Evolutionary conservation across 2,797 vertebrate genomes (phyloP).

Genomic region (Micrastur ruficollis): DNA sequence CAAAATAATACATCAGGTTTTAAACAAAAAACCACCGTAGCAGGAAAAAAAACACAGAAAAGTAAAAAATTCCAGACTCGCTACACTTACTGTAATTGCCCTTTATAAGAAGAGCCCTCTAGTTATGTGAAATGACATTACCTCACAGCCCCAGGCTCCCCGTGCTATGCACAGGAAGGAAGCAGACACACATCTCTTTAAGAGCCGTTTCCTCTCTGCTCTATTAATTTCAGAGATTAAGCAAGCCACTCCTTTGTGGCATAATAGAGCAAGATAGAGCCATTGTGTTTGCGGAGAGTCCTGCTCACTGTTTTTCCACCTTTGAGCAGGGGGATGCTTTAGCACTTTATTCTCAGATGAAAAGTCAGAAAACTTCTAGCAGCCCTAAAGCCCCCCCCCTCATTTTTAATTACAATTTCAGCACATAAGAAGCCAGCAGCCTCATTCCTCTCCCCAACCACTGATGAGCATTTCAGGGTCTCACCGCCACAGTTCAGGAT

Average conservation of each 20-base stretch:
- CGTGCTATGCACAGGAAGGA: conserved; percentile 75
- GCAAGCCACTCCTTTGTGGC: conserved; percentile 70
- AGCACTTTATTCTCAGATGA: conserved; percentile 13
- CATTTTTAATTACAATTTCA: background rate
- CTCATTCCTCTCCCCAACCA: background rate
- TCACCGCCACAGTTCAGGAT: background rate
- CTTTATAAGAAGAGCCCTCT: conserved; percentile 67
- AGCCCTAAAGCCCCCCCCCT: background rate
- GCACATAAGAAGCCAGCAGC: background rate
- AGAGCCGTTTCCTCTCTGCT: conserved; percentile 76
- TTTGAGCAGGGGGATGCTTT: background rate
- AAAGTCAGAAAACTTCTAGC: conserved; percentile 7
- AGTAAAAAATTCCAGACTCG: conserved; percentile 53
- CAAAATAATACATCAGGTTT: background rate
- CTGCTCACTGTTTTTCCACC: conserved; percentile 31
- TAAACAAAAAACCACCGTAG: background rate
- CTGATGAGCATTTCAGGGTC: background rate
- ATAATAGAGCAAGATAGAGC: conserved; percentile 67
- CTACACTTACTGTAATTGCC: conserved; percentile 60
- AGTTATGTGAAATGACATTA: conserved; percentile 75
- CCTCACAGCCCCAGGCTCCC: conserved; percentile 64
- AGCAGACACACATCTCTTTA: conserved; percentile 71
- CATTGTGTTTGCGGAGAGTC: conserved; percentile 58
- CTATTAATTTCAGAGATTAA: conserved; percentile 77
- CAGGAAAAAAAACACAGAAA: background rate